phyloP scores from a whole-genome alignment of 2,888 invertebrate species.

The Rapana venosa region DNA sequence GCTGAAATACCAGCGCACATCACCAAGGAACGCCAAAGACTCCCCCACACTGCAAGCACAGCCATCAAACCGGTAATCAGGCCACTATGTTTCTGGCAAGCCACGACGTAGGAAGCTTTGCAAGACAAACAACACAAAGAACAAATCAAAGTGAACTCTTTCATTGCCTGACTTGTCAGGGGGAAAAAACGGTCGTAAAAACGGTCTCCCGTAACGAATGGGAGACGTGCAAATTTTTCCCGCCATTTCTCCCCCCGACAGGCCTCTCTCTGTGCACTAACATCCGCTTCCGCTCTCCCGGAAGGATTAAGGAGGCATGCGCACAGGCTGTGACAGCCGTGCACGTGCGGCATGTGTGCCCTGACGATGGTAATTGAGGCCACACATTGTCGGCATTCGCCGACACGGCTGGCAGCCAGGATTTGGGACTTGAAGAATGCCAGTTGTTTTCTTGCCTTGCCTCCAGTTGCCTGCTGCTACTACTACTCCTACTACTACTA shows the following conservation, averaged over 20 bases:
- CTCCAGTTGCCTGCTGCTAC: too few relatives aligned
- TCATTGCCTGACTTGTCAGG: conserved; percentile 7
- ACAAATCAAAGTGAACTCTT: not conserved
- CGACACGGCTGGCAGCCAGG: not conserved
- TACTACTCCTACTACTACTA: too few relatives aligned
- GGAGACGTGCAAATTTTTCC: not conserved
- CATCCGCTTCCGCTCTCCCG: not conserved
- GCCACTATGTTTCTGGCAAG: too few relatives aligned
- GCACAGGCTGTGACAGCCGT: not conserved
- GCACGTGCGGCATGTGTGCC: not conserved
- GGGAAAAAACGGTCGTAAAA: not conserved
- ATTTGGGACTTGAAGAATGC: conserved; percentile 1
- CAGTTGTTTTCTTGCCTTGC: not conserved
- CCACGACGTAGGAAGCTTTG: not conserved
- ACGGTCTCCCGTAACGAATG: not conserved
- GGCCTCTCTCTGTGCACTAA: not conserved
- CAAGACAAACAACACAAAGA: not conserved
- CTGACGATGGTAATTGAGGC: not conserved
- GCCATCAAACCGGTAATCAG: too few relatives aligned
- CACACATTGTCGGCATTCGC: conserved; percentile 8
- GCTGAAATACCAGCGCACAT: too few relatives aligned
- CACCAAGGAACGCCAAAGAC: too few relatives aligned
- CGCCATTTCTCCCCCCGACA: too few relatives aligned
- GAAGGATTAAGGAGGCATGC: not conserved
- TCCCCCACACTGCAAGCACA: too few relatives aligned